Evolutionary conservation across 2,113 vertebrate genomes (phyloP).

Genomic region (Electrona antarctica): DNA sequence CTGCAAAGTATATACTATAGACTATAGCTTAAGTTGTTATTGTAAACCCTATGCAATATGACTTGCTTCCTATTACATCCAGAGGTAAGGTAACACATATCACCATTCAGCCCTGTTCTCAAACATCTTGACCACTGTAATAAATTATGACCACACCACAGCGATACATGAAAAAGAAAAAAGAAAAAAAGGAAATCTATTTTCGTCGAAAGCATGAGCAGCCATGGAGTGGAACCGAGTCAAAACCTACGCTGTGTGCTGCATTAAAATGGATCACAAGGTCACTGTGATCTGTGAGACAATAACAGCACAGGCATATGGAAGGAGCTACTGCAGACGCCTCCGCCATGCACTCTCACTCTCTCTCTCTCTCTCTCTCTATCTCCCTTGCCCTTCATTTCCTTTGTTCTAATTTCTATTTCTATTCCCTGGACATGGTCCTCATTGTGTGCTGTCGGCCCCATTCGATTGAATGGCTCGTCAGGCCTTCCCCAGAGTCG

Average conservation of each 20-base stretch:
- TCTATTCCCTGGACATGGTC: constrained; percentile 65
- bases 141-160: too few species aligned
- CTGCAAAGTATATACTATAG: too few species aligned
- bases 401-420: constrained; percentile 74
- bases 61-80: too few species aligned
- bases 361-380: background rate
- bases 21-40: too few species aligned
- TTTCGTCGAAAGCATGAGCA: too few species aligned
- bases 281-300: constrained; percentile 15
- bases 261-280: constrained; percentile 14
- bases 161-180: too few species aligned
- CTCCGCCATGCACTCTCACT: constrained; percentile 31
- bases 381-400: constrained; percentile 27
- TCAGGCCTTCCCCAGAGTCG: constrained; percentile 57
- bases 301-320: constrained; percentile 25
- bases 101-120: too few species aligned
- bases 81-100: too few species aligned
- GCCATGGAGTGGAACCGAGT: background rate
- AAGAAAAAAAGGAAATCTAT: too few species aligned
- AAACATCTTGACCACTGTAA: too few species aligned
- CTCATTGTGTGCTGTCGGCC: constrained; percentile 57
- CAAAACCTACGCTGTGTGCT: constrained; percentile 30
- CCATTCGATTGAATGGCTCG: constrained; percentile 56
- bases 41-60: too few species aligned
- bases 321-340: constrained; percentile 29